A percentile compares a stretch with the other conserved stretches of the same genome.
These are phyloP conservation scores for Arctia plantaginis DNA, from an alignment of 2,888 invertebrate genomes.

Conservation along the genomic window DNA sequence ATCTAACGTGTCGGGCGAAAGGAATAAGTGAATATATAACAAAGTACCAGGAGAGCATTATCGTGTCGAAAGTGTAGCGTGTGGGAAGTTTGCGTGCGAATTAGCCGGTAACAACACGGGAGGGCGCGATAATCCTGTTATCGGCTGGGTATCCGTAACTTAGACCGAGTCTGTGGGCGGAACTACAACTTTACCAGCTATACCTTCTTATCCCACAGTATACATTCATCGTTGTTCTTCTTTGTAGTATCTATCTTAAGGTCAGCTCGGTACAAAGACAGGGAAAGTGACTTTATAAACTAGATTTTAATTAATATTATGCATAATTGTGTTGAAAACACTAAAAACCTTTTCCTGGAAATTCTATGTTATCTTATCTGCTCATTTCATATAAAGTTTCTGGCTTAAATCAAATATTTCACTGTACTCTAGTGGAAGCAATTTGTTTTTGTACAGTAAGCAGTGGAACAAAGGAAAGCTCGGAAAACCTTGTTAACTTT, in stretches of 20 bases:
- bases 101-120: constrained; percentile 74
- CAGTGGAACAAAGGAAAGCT: constrained; percentile 81
- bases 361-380: not conserved
- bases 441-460: constrained; percentile 77
- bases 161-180: constrained; percentile 56
- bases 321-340: not conserved
- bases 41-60: constrained; percentile 68
- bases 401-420: constrained; percentile 59
- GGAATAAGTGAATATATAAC: constrained; percentile 53
- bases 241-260: constrained; percentile 39
- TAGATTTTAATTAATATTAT: not conserved
- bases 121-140: constrained; percentile 80
- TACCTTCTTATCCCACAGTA: constrained; percentile 60
- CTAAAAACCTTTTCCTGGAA: not conserved
- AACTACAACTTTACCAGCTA: constrained; percentile 68
- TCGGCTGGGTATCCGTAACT: constrained; percentile 72
- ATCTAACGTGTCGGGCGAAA: not conserved
- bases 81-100: constrained; percentile 78
- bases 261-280: not conserved
- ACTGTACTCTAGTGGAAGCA: constrained; percentile 67
- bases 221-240: constrained; percentile 62
- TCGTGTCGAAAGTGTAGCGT: constrained; percentile 64
- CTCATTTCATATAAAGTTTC: constrained; percentile 13
- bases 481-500: constrained; percentile 85
- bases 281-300: not conserved